Evolutionary conservation across 2,888 invertebrate genomes (phyloP).

Genomic region (Agrotis puta): DNA sequence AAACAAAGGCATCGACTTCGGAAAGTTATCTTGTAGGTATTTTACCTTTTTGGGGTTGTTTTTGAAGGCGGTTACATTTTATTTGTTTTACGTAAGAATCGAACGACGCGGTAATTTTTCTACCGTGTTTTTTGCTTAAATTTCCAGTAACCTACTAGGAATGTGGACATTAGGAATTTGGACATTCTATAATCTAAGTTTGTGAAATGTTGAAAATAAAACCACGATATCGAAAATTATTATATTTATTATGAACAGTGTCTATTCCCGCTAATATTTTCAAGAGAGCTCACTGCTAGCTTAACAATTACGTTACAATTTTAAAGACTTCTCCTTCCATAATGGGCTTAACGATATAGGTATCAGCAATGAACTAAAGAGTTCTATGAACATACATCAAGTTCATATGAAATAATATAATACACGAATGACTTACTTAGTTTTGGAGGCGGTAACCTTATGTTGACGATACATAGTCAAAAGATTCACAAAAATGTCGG

Average conservation of each 20-base stretch:
- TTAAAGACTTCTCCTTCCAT: constrained; percentile 48
- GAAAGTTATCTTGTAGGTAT: no score
- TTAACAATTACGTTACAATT: constrained; percentile 51
- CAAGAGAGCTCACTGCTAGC: constrained; percentile 68
- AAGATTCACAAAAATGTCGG: constrained; percentile 20
- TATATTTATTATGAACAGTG: constrained; percentile 71
- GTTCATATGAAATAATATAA: constrained; percentile 52
- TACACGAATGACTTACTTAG: constrained; percentile 59
- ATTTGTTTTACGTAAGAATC: no score
- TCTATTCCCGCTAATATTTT: constrained; percentile 64
- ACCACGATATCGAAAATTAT: constrained; percentile 62
- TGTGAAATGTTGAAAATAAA: constrained; percentile 34
- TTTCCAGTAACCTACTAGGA: no score
- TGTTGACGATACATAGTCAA: constrained; percentile 44
- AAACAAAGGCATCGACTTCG: no score
- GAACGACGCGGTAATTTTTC: no score
- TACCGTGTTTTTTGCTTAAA: no score
- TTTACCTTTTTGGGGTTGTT: no score
- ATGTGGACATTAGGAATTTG: no score
- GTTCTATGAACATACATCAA: constrained; percentile 60
- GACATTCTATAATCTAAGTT: no score
- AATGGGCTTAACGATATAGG: constrained; percentile 35
- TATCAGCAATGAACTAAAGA: constrained; percentile 45
- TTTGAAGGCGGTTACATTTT: no score
- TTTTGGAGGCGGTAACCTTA: constrained; percentile 72